Percentiles rank a stretch among this genome's conserved stretches.
These are phyloP conservation scores for Lepus oiostolus DNA, from an alignment of 2,797 vertebrate species.

Conservation along the genomic window DNA sequence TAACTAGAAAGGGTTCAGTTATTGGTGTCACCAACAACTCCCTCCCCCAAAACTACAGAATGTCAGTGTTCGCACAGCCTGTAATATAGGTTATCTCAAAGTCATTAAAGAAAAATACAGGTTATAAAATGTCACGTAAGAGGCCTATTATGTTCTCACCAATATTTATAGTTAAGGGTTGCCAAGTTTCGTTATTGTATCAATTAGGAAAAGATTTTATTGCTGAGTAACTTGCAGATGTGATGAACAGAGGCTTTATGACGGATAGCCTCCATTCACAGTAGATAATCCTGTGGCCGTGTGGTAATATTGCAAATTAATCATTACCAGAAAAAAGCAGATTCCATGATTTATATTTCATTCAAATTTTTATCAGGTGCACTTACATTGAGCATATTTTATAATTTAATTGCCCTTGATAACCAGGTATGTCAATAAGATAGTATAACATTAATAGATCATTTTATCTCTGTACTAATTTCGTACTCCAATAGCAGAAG, in stretches of 20 bases:
- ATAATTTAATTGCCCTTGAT: not conserved
- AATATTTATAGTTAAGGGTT: not conserved
- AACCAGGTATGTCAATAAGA: not conserved
- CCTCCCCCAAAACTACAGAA: not conserved
- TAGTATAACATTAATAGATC: not conserved
- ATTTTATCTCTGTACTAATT: not conserved
- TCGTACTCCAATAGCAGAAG: not conserved
- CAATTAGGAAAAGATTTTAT: not conserved
- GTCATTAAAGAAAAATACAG: not conserved
- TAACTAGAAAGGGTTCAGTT: not conserved
- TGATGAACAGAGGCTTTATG: not conserved
- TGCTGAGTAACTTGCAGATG: not conserved
- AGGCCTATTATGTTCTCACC: not conserved
- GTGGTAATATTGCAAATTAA: not conserved
- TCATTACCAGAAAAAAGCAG: not conserved
- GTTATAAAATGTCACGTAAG: not conserved
- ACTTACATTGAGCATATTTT: not conserved
- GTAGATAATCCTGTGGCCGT: not conserved
- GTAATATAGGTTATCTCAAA: not conserved
- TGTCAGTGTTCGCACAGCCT: not conserved
- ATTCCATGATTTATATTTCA: not conserved
- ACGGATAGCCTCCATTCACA: not conserved
- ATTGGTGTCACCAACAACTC: not conserved
- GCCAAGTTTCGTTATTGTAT: not conserved
- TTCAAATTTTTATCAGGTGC: not conserved